Evolutionary conservation across 2,113 vertebrate genomes (phyloP).

Genomic region (Aphyosemion australe): DNA sequence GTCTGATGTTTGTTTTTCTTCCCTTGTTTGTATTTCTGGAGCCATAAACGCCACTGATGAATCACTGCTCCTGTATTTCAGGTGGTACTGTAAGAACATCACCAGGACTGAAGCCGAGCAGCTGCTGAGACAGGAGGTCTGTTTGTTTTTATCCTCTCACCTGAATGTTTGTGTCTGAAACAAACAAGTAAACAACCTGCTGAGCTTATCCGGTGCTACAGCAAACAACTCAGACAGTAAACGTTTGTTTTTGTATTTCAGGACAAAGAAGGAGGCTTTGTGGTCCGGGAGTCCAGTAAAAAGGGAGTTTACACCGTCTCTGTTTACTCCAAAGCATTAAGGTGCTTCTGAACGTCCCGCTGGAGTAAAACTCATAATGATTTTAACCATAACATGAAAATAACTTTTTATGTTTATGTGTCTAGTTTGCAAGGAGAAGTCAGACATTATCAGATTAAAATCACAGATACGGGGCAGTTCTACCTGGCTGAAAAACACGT

Average conservation of each 20-base stretch:
- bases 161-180: too few species aligned
- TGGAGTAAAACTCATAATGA: too few species aligned
- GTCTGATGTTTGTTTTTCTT: constrained; percentile 43
- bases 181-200: too few species aligned
- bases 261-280: constrained; percentile 87
- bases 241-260: constrained; percentile 46
- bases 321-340: constrained; percentile 77
- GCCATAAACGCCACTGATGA: too few species aligned
- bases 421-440: constrained; percentile 50
- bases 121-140: constrained; percentile 85
- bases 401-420: not conserved
- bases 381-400: too few species aligned
- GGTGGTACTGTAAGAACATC: constrained; percentile 90
- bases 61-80: constrained; percentile 34
- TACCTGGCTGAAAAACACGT: constrained; percentile 84
- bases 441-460: constrained; percentile 88
- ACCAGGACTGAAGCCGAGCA: constrained; percentile 87
- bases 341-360: constrained; percentile 40
- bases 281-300: constrained; percentile 89
- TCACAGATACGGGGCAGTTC: constrained; percentile 74
- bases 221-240: too few species aligned
- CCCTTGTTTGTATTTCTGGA: too few species aligned
- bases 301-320: constrained; percentile 85
- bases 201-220: too few species aligned
- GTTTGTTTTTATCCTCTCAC: not conserved